Percentiles rank a stretch among this genome's conserved stretches.
These are phyloP conservation scores for Vesta saturnalis DNA, from an alignment of 2,888 invertebrate genomes.

Conservation along the genomic window DNA sequence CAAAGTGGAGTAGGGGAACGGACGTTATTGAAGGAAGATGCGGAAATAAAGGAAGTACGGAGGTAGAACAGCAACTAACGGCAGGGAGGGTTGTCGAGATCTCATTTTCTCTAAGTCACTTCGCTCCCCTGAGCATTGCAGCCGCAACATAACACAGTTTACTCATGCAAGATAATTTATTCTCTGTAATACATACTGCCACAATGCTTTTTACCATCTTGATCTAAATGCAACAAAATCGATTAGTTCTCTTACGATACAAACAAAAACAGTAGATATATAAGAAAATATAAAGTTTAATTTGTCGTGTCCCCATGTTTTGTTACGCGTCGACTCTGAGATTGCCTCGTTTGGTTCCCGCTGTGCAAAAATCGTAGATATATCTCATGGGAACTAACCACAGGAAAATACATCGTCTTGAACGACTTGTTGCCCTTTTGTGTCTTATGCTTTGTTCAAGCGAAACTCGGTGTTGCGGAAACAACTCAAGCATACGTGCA, in stretches of 20 bases:
- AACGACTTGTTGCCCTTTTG: slow-evolving; percentile 42
- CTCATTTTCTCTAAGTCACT: slow-evolving; percentile 56
- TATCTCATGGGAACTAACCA: slow-evolving; percentile 43
- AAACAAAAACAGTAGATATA: slow-evolving; percentile 33
- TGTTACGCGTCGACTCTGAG: slow-evolving; percentile 44
- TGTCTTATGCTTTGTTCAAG: slow-evolving; percentile 35
- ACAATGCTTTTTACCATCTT: slow-evolving; percentile 51
- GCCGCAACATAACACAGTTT: slow-evolving; percentile 55
- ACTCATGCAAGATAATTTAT: slow-evolving; percentile 55
- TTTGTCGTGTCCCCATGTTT: slow-evolving; percentile 48
- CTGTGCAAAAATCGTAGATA: slow-evolving; percentile 48
- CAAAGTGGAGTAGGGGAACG: slow-evolving; percentile 34
- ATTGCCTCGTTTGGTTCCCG: slow-evolving; percentile 48
- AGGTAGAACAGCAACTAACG: slow-evolving; percentile 45
- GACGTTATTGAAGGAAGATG: slow-evolving; percentile 46
- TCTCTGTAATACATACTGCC: slow-evolving; percentile 50
- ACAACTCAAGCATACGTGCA: slow-evolving; percentile 16
- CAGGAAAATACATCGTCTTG: slow-evolving; percentile 43
- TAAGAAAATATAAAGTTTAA: slow-evolving; percentile 47
- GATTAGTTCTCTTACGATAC: neutral
- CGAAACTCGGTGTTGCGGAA: slow-evolving; percentile 9
- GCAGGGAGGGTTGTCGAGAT: slow-evolving; percentile 50
- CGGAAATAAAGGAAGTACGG: slow-evolving; percentile 49
- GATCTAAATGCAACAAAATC: slow-evolving; percentile 34
- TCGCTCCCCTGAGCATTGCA: slow-evolving; percentile 51